Evolutionary conservation across 2,113 vertebrate species (phyloP), one percentile per base, ranked within the genome.

Genomic region (Arothron firmamentum): DNA sequence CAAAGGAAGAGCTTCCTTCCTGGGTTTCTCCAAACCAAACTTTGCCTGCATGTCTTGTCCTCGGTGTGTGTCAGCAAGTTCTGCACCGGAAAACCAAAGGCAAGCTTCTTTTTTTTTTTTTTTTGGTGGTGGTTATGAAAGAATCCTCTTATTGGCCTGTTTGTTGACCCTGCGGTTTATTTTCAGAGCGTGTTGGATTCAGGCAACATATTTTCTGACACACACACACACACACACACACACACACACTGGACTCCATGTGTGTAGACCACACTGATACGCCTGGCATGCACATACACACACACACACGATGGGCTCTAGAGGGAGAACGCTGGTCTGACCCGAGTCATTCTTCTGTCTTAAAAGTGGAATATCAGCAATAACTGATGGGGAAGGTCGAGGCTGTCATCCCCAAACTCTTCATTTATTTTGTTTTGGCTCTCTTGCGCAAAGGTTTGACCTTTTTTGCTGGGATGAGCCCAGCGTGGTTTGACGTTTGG

Each of bases 81-180:
- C 80, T 85, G 68, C 82, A 84, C 78, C 67, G 74, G 15, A 73
- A 82, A 84, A 75, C 85, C 70, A 72, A 49, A 66, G 59, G 52
- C 70, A 77, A 61, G 58, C 69, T 49, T n/a, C n/a, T 41, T 74
- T 68, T 61, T 64, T 38, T 56, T 28, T 28, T 28, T 28, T 28
- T 28, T 28, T 28, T 28, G 6, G 6, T 28, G 65, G 57, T 61
- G 70, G 62, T 63, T 52, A 65, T 55, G 42, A 76, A 25, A 17
- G 50, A 52, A 60, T 64, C 41, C 53, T 71, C 74, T 58, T 23
- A 52, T 59, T 16, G 56, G 52, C 52, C 64, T 66, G 61, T 81
- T 77, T 83, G 54, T 72, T 72, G 70, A 78, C 62, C 74, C 59
- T 60, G 54, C 1, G 55, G 61, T 73, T 83, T 89, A 80, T 86